Base-by-base conservation (phyloP, 2,888 invertebrate species). In the Chorisops tibialis region DNA sequence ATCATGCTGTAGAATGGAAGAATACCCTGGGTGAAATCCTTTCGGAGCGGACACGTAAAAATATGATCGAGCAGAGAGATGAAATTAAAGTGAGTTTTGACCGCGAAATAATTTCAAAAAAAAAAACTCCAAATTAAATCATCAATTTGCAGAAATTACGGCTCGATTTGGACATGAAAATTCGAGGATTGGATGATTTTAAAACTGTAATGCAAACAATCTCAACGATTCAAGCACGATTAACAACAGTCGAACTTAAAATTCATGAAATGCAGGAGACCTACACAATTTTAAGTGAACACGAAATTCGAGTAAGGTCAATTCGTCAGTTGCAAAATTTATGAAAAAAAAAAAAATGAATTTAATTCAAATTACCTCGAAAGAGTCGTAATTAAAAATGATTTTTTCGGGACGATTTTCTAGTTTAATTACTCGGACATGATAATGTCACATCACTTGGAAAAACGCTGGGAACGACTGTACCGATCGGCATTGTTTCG, bases 191-290 rank as follows among this genome's bases (percentile, higher is more conserved):
- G 45, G 89, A 89, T 59, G 86, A 89, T 70, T 90, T 95, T 72
- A 94, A 93, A 75, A 79, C 85, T 63, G 89, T 95, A 2, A 88
- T 95, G 87, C 87, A 87, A 66, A 88, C 92, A 0, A 93, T 96
- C 63, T 79, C 86, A 0, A 83, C 82, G 38, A 86, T 95, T 47
- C 87, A 89, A 70, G 83, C 85, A 59, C 84, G 85, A 74, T 89
- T 92, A 0, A 81, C 93, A 54, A 86, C 88, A 3, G 86, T 89
- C 0, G 94, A 95, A 75, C 82, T 89, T 49, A 85, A 84, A 69
- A 92, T 88, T 70, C 80, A 82, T 39, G 85, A 85, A 67, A 86
- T 87, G 78, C 85, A 90, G 75, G 91, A 93, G 75, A 85, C 87
- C 49, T 95, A 91, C 72, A 81, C 85, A 47, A 87, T 89, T 68